Conservation (phyloP, 2,113 vertebrate species). For the Sceloporus tristichus region DNA sequence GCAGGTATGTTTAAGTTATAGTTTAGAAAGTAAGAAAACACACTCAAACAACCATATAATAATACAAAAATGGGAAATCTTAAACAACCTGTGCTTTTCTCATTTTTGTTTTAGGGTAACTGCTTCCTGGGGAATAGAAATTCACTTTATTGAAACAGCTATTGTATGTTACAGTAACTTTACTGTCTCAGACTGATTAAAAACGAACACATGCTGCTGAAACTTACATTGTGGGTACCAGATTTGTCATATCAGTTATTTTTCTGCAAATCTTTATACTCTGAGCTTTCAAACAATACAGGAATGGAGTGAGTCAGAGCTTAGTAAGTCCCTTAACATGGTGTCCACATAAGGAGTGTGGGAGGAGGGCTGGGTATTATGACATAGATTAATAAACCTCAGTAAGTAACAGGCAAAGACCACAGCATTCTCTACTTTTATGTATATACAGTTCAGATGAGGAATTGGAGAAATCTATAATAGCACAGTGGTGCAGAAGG, state of each 20-base stretch:
- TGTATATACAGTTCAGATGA: not conserved
- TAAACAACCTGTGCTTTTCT: not conserved
- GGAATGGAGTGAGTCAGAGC: conserved; percentile 36
- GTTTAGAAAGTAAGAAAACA: no score
- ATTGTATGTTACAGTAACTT: not conserved
- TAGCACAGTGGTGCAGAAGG: not conserved
- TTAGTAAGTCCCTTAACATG: conserved; percentile 26
- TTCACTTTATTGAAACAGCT: not conserved
- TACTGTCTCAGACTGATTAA: not conserved
- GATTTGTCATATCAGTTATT: conserved; percentile 15
- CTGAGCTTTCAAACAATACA: conserved; percentile 27
- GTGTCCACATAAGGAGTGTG: conserved; percentile 40
- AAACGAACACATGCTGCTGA: conserved; percentile 17
- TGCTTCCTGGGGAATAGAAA: not conserved
- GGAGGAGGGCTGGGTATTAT: conserved; percentile 23
- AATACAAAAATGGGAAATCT: not conserved
- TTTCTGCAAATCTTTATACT: conserved; percentile 25
- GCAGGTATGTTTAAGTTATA: no score
- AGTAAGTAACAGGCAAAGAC: conserved; percentile 18
- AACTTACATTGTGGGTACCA: conserved; percentile 18
- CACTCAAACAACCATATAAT: not conserved
- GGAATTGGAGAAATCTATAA: conserved; percentile 12
- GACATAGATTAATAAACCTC: conserved; percentile 23
- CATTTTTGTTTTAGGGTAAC: not conserved
- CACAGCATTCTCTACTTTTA: conserved; percentile 3